Conservation (phyloP, 2,113 vertebrate species). For the Orientallactaga bullata region DNA sequence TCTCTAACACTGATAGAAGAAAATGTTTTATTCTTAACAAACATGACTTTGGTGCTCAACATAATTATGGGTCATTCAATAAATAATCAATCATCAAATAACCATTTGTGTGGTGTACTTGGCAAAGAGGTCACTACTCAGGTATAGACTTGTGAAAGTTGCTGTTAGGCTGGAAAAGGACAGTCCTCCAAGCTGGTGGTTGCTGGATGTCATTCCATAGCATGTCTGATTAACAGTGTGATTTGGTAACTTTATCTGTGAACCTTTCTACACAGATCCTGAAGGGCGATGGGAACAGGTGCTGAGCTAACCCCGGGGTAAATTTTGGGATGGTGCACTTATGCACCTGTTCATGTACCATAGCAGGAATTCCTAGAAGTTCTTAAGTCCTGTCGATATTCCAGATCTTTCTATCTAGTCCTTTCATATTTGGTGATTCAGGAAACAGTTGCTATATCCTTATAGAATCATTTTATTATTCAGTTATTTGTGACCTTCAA, state of each 20-base stretch:
- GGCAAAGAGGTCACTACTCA: neutral
- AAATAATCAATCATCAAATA: constrained; percentile 21
- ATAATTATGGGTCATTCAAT: constrained; percentile 6
- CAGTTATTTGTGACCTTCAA: neutral
- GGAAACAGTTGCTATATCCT: constrained; percentile 17
- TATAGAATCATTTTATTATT: neutral
- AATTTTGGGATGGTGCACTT: neutral
- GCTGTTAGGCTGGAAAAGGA: neutral
- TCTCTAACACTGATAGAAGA: neutral
- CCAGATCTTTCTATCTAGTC: neutral
- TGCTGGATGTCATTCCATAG: neutral
- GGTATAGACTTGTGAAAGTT: neutral
- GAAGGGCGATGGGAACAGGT: neutral
- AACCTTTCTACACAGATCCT: neutral
- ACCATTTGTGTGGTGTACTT: neutral
- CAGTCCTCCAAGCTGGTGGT: neutral
- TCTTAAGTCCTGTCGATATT: neutral
- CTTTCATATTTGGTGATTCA: neutral
- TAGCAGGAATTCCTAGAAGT: neutral
- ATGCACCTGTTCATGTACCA: neutral
- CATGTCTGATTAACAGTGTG: neutral
- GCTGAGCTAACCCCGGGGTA: neutral
- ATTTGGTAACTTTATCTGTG: neutral
- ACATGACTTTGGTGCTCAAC: neutral
- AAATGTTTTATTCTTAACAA: neutral